Evolutionary conservation across 2,797 vertebrate genomes (phyloP).

Genomic region (Acanthopagrus latus): DNA sequence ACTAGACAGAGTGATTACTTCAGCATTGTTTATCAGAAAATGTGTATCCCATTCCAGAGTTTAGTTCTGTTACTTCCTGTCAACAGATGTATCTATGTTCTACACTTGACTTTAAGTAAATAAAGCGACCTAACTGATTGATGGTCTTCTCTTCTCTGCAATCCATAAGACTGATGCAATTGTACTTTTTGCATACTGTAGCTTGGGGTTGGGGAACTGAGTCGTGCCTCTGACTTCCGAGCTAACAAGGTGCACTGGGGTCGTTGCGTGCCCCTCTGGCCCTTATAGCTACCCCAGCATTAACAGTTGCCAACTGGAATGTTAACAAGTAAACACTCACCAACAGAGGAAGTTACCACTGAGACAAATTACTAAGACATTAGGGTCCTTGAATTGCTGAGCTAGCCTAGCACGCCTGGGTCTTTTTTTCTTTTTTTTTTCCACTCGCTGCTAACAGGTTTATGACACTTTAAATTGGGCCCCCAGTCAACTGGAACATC

Average conservation of each 20-base stretch:
- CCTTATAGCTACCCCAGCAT: slow-evolving; percentile 55
- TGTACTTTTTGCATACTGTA: not conserved
- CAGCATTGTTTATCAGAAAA: not conserved
- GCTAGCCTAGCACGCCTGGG: slow-evolving; percentile 55
- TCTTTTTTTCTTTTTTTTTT: slow-evolving; percentile 21
- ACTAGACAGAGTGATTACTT: not conserved
- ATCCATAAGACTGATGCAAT: not conserved
- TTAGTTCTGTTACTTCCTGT: slow-evolving; percentile 9
- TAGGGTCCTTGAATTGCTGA: slow-evolving; percentile 69
- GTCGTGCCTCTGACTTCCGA: not conserved
- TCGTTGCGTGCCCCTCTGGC: slow-evolving; percentile 47
- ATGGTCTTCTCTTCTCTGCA: not conserved
- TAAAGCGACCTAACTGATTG: not conserved
- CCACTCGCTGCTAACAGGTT: slow-evolving; percentile 71
- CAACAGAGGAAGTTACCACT: slow-evolving; percentile 67
- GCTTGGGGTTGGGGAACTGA: slow-evolving; percentile 7
- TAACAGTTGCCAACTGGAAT: slow-evolving; percentile 74
- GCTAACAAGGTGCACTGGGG: slow-evolving; percentile 18
- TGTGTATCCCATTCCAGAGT: not conserved
- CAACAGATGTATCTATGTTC: not conserved
- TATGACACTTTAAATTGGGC: slow-evolving; percentile 79
- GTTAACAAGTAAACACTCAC: slow-evolving; percentile 81
- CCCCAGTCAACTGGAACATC: slow-evolving; percentile 70
- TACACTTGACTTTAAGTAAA: slow-evolving; percentile 27
- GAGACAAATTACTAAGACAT: slow-evolving; percentile 80